Conservation (phyloP, 2,888 invertebrate species). For the Hemicrepidius hirtus region DNA sequence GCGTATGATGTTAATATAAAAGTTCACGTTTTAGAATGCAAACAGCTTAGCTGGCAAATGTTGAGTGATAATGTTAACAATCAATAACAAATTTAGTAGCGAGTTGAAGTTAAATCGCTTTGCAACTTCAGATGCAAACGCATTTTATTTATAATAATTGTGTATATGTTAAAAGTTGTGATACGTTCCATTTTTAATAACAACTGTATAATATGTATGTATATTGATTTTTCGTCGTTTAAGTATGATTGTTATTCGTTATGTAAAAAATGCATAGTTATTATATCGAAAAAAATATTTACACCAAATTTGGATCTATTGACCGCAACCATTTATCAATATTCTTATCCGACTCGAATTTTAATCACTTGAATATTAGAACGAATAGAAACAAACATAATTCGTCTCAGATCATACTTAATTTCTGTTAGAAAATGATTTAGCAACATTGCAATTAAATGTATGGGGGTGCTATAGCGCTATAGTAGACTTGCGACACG, state of each 20-base stretch:
- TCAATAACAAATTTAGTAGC: slow-evolving; percentile 43
- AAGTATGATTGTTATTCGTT: slow-evolving; percentile 40
- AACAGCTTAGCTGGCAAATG: slow-evolving; percentile 39
- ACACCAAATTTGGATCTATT: slow-evolving; percentile 7
- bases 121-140: slow-evolving; percentile 38
- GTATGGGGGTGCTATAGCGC: too few relatives aligned
- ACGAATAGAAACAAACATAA: too few relatives aligned
- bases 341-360: too few relatives aligned
- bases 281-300: background rate
- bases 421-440: too few relatives aligned
- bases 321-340: too few relatives aligned
- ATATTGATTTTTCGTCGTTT: slow-evolving; percentile 46
- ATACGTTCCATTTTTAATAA: slow-evolving; percentile 52
- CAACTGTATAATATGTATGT: slow-evolving; percentile 41
- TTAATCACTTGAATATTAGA: too few relatives aligned
- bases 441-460: too few relatives aligned
- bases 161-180: slow-evolving; percentile 49
- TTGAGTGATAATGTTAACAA: slow-evolving; percentile 49
- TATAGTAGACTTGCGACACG: too few relatives aligned
- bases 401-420: too few relatives aligned
- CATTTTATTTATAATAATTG: slow-evolving; percentile 47
- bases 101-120: slow-evolving; percentile 45
- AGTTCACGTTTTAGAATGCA: slow-evolving; percentile 26
- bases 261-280: slow-evolving; percentile 51
- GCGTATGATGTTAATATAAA: slow-evolving; percentile 35